Base-by-base conservation (phyloP, 2,888 invertebrate genomes). In the Pristionchus fissidentatus region DNA sequence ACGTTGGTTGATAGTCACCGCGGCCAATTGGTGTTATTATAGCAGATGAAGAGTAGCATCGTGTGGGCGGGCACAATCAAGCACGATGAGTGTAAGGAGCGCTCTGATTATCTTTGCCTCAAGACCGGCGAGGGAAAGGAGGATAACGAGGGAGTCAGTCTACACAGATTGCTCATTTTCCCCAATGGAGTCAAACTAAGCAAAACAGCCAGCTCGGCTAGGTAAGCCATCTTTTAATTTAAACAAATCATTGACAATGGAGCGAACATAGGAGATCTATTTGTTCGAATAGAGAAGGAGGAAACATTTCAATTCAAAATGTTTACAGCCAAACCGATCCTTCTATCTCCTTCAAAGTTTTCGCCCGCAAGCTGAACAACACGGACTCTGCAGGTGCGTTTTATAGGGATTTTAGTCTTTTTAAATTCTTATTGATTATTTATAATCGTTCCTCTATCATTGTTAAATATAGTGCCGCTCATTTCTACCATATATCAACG, bases 71-170 rank as follows among this genome's bases (percentile, higher is more conserved):
- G 60, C 43, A 60, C 80, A 19, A 57, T 80, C 41, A 57, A 60
- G 43, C 80, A 80, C 43, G 80, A 80, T 5, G 43, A 26, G 3
- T 26, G 7, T 26, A 32, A 19, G 43, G 60, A 80, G 43, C 41
- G n/a, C 3, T 60, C 80, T 57, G 80, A 80, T 15, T 80, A 80
- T 35, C 60, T 80, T 15, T 80, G 80, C 43, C 60, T 80, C 43
- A 80, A 60, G 60, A 80, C 57, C 55, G 57, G 41, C 13, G 26
- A 57, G 43, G 60, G 60, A 19, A 60, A 80, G 3, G 80, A 80
- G 10, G 78, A 78, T 13, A 80, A 26, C 26, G 60, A 80, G 13
- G 80, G 80, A 22, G 80, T 60, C 19, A 13, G 26, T 29, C 41
- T 80, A 22, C 32, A 35, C 49, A 35, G 55, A 55, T 35, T 78